Conservation (phyloP, 2,888 invertebrate genomes). For the Ischnus inquisitorius region DNA sequence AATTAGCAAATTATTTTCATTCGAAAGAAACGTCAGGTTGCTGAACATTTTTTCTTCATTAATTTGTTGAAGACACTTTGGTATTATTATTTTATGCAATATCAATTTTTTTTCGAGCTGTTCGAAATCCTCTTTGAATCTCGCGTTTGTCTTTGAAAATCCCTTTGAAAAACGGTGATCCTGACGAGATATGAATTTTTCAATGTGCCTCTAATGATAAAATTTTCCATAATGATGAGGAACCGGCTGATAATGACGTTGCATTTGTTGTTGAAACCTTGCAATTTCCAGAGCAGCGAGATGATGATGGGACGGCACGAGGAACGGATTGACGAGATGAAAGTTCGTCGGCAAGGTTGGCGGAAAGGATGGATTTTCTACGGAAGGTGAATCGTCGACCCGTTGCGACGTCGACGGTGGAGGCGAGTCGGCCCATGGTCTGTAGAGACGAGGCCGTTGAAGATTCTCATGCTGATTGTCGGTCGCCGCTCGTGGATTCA, state of each 20-base stretch:
- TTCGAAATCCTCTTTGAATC: too few relatives aligned
- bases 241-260: slow-evolving; percentile 54
- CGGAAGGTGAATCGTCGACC: slow-evolving; percentile 83
- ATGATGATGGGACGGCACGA: slow-evolving; percentile 58
- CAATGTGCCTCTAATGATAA: slow-evolving; percentile 46
- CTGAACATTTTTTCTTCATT: too few relatives aligned
- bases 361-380: not conserved
- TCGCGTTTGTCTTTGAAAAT: too few relatives aligned
- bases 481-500: slow-evolving; percentile 6
- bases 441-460: slow-evolving; percentile 74
- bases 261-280: slow-evolving; percentile 69
- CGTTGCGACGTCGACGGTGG: slow-evolving; percentile 73
- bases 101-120: not conserved
- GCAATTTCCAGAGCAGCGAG: slow-evolving; percentile 69
- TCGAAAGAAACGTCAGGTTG: too few relatives aligned
- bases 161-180: not conserved
- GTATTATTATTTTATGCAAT: too few relatives aligned
- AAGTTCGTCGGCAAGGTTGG: slow-evolving; percentile 38
- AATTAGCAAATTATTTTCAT: too few relatives aligned
- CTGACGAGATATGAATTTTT: not conserved
- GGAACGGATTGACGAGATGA: slow-evolving; percentile 59
- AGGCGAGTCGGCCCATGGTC: slow-evolving; percentile 79
- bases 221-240: slow-evolving; percentile 54
- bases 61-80: too few relatives aligned
- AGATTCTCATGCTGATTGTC: slow-evolving; percentile 45